Evolutionary conservation across 2,888 invertebrate species (phyloP), one percentile per base, ranked within the genome.

Genomic region (Hirtodrosophila alboralis): DNA sequence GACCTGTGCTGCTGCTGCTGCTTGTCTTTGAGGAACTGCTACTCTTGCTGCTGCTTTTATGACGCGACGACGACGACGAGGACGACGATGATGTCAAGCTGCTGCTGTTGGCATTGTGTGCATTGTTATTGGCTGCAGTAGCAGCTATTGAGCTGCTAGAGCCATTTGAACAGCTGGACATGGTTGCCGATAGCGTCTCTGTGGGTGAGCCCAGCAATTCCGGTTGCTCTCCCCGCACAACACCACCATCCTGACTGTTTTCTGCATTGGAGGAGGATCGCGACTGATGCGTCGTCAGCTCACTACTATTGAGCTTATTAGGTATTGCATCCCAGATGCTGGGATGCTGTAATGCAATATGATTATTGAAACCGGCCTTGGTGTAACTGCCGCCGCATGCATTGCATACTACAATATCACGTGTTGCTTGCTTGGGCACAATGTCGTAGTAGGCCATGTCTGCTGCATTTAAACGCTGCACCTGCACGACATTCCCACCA

Each of bases 391-490:
- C 93, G 71, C 93, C 94, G 90, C 96, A 96, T 89, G 94, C 92
- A 90, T 95, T 94, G 90, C 96, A 96, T 76, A 95, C 93, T 60
- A 95, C 95, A 62, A 95, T 93, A 88, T 94, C 94, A 79, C 96
- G 93, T 64, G 93, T 92, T 90, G 96, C 95, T 90, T 93, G 93
- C 84, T 95, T 95, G 16, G 96, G 96, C 84, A 95, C 95, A 81
- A 95, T 92, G 38, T 95, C 95, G 90, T 94, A 96, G 54, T 95
- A 92, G 75, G 93, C 93, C 93, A 95, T 95, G 89, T 94, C 94
- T 90, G 93, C 91, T 68, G 90, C 88, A 60, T 91, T 91, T 47
- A 93, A 91, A 6, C 93, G 92, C 81, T 92, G 91, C 67, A 93
- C 91, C 45, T 88, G 88, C 13, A 67, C 71, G 38, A 31, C 59